Conservation (phyloP, 2,113 vertebrate genomes). For the Bungarus multicinctus region DNA sequence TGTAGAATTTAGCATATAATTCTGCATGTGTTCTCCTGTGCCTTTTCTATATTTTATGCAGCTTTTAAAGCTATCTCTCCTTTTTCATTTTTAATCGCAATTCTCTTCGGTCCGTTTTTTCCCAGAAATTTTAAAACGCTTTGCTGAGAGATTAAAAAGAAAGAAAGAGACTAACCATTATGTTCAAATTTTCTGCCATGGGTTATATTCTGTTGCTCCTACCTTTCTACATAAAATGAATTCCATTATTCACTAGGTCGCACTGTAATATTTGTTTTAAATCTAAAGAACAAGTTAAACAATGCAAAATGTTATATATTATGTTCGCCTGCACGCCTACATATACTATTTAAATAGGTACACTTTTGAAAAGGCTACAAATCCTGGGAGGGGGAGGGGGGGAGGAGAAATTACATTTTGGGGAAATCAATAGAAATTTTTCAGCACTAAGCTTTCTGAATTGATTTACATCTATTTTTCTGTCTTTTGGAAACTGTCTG, state of each 20-base stretch:
- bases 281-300: neutral
- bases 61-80: neutral
- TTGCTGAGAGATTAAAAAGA: neutral
- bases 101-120: neutral
- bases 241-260: neutral
- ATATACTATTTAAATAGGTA: neutral
- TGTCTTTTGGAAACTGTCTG: neutral
- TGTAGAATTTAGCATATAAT: neutral
- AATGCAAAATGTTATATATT: neutral
- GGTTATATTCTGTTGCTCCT: neutral
- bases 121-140: neutral
- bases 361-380: neutral
- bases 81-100: neutral
- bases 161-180: neutral
- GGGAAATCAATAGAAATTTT: neutral
- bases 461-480: neutral
- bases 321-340: neutral
- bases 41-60: neutral
- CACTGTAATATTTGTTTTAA: neutral
- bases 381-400: neutral
- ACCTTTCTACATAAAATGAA: neutral
- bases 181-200: neutral
- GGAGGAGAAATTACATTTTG: neutral
- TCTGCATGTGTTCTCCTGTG: neutral
- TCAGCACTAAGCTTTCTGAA: neutral